phyloP scores from a whole-genome alignment of 92 coral and sea anemone species.

The Isaurus tuberculatus region DNA sequence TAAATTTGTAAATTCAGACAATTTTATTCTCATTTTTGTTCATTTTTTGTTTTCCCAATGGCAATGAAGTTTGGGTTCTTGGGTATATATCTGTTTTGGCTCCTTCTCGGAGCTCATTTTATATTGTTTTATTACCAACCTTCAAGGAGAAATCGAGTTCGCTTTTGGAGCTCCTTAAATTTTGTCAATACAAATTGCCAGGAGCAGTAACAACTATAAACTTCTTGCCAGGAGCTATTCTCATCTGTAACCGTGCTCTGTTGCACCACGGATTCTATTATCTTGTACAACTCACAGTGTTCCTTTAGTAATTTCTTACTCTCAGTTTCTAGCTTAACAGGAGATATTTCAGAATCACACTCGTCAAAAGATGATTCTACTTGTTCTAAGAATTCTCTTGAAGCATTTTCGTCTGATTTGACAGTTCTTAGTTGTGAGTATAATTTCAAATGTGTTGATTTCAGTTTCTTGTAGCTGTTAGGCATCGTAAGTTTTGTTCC shows the following conservation, averaged over 20 bases:
- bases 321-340: slow-evolving; percentile 36
- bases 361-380: slow-evolving; percentile 59
- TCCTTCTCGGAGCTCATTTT: no score
- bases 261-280: slow-evolving; percentile 37
- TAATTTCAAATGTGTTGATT: slow-evolving; percentile 64
- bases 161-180: slow-evolving; percentile 76
- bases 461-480: slow-evolving; percentile 73
- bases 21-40: neutral
- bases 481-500: slow-evolving; percentile 68
- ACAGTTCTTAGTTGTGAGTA: slow-evolving; percentile 54
- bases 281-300: slow-evolving; percentile 52
- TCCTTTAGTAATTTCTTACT: slow-evolving; percentile 50
- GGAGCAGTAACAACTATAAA: slow-evolving; percentile 76
- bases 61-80: no score
- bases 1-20: no score
- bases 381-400: slow-evolving; percentile 54
- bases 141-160: slow-evolving; percentile 71
- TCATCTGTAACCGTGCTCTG: slow-evolving; percentile 24
- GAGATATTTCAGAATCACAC: slow-evolving; percentile 40
- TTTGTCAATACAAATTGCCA: slow-evolving; percentile 83
- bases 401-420: slow-evolving; percentile 37
- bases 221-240: slow-evolving; percentile 69
- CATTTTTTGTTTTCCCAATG: no score
- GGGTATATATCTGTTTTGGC: no score
- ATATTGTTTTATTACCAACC: slow-evolving; percentile 46